These are phyloP conservation scores for Gasterosteus aculeatus DNA, from an alignment of 2,113 vertebrate species.

Conservation along the genomic window DNA sequence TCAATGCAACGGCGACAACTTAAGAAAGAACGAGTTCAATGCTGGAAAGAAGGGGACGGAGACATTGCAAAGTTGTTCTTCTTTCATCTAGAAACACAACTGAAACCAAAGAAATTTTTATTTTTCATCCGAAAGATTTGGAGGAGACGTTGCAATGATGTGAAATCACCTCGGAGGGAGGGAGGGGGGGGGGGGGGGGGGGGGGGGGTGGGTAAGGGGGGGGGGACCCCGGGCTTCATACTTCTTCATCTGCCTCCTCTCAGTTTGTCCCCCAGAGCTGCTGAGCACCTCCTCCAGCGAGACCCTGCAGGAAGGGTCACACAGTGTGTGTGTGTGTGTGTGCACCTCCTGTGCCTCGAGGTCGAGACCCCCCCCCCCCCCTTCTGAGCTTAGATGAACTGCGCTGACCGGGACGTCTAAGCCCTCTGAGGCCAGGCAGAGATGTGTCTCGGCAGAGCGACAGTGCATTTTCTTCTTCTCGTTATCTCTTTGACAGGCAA, in stretches of 20 bases:
- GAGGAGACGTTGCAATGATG: conserved; percentile 40
- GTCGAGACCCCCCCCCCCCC: background rate
- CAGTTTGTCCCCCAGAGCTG: conserved; percentile 47
- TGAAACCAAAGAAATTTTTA: conserved; percentile 12
- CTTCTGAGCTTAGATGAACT: conserved; percentile 39
- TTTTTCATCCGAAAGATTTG: conserved; percentile 48
- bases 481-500: conserved; percentile 14
- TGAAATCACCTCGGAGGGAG: conserved; percentile 52
- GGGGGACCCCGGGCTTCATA: conserved; percentile 9
- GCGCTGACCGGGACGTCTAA: conserved; percentile 26
- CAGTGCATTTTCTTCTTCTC: conserved; percentile 15
- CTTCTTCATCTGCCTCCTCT: conserved; percentile 39
- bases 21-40: background rate
- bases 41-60: background rate
- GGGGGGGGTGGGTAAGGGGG: too few relatives aligned
- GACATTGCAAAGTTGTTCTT: background rate
- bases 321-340: background rate
- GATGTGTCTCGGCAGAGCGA: conserved; percentile 10
- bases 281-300: conserved; percentile 48
- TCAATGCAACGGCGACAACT: background rate
- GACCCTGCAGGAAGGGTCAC: conserved; percentile 24
- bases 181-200: too few relatives aligned
- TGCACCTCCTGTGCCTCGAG: background rate
- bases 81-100: background rate
- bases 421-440: conserved; percentile 13